A percentile compares a stretch with the other conserved stretches of the same genome.
phyloP scores from a whole-genome alignment of 2,797 vertebrate species.

The Borostomias antarcticus region DNA sequence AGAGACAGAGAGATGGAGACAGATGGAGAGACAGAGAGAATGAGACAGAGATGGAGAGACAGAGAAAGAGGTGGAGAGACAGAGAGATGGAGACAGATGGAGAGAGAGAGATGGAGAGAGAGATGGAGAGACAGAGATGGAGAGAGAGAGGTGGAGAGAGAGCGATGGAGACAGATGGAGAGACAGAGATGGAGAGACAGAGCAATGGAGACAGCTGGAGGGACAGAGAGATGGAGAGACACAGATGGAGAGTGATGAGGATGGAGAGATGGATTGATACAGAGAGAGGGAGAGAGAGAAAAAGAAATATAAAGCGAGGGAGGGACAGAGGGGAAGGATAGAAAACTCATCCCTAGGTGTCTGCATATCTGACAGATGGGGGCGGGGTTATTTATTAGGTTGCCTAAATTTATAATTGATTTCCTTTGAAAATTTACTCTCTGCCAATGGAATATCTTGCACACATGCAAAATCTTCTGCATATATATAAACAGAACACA shows the following conservation, averaged over 20 bases:
- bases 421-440: conserved; percentile 7
- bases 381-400: conserved; percentile 10
- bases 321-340: neutral
- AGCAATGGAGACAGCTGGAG: neutral
- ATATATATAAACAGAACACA: neutral
- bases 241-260: neutral
- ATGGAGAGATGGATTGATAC: neutral
- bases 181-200: too few relatives aligned
- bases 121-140: too few relatives aligned
- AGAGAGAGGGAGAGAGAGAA: neutral
- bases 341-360: neutral
- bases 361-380: neutral
- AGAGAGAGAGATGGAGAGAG: too few relatives aligned
- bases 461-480: neutral
- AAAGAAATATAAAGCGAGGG: neutral
- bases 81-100: too few relatives aligned
- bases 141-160: too few relatives aligned
- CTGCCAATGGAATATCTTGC: conserved; percentile 2
- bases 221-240: neutral
- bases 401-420: conserved; percentile 19
- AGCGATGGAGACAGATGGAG: too few relatives aligned
- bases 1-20: too few relatives aligned
- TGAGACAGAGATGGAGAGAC: too few relatives aligned
- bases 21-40: too few relatives aligned
- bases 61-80: too few relatives aligned